Conservation (phyloP, 2,113 vertebrate species). For the Seriola dumerili region DNA sequence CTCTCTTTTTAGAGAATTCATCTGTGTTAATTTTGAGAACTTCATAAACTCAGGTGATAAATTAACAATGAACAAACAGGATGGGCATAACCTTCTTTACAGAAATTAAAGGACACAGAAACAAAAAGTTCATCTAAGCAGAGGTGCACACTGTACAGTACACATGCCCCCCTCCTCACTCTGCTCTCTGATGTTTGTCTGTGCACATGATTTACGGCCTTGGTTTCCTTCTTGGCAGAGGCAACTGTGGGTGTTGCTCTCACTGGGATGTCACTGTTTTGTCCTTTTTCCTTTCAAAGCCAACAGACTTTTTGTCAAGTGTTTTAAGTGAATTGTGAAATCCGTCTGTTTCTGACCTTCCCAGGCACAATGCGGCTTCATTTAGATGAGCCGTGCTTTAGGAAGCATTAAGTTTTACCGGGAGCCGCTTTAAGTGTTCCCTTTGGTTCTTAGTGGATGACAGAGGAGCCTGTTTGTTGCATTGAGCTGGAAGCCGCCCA, state of each 20-base stretch:
- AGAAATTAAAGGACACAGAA: background rate
- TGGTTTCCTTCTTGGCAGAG: constrained; percentile 14
- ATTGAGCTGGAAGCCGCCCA: constrained; percentile 7
- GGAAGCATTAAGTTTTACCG: constrained; percentile 17
- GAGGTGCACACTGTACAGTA: too few species aligned
- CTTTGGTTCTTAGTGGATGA: background rate
- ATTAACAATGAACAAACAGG: background rate
- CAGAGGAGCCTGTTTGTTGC: background rate
- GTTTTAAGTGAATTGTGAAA: constrained; percentile 26
- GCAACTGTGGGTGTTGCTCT: background rate
- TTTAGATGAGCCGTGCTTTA: constrained; percentile 9
- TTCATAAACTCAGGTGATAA: background rate
- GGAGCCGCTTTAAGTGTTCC: constrained; percentile 3
- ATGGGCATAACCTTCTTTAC: background rate
- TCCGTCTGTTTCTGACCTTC: constrained; percentile 19
- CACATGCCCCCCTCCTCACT: background rate
- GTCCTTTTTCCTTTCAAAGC: constrained; percentile 23
- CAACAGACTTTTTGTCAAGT: constrained; percentile 1
- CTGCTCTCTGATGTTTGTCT: background rate
- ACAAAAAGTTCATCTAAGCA: background rate
- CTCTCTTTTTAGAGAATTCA: too few species aligned
- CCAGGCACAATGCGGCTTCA: background rate
- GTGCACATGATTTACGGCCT: background rate
- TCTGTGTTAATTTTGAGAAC: background rate
- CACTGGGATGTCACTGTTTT: background rate